A percentile compares a stretch with the other conserved stretches of the same genome.
Evolutionary conservation across 1,140 invertebrate genomes (phyloP).

Genomic region (Oreohelix idahoensis): DNA sequence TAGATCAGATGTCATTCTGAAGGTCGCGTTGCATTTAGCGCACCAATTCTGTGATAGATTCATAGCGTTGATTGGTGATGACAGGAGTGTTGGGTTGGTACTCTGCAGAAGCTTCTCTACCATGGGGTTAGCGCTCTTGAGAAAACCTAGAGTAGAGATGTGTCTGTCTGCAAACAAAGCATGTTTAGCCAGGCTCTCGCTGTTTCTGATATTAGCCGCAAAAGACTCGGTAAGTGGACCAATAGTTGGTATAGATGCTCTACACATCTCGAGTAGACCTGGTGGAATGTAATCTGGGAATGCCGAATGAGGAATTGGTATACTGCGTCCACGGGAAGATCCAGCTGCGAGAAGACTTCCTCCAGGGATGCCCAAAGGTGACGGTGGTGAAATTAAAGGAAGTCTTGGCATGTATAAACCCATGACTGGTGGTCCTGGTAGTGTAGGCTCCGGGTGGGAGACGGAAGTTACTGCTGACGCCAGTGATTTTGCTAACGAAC

Average conservation of each 20-base stretch:
- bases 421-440: slow-evolving; percentile 19
- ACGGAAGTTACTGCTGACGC: slow-evolving; percentile 5
- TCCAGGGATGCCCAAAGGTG: slow-evolving; percentile 31
- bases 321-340: not conserved
- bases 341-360: not conserved
- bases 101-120: slow-evolving; percentile 68
- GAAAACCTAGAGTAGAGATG: slow-evolving; percentile 42
- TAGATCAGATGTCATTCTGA: slow-evolving; percentile 97
- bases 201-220: slow-evolving; percentile 46
- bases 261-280: slow-evolving; percentile 46
- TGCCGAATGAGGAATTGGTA: slow-evolving; percentile 40
- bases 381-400: slow-evolving; percentile 38
- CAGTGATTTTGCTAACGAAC: slow-evolving; percentile 14
- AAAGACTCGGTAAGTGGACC: slow-evolving; percentile 53
- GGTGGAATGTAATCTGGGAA: slow-evolving; percentile 45
- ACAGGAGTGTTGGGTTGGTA: slow-evolving; percentile 60
- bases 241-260: slow-evolving; percentile 44
- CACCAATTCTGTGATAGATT: slow-evolving; percentile 95
- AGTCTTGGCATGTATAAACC: slow-evolving; percentile 47
- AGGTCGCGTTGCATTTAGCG: slow-evolving; percentile 97
- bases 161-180: slow-evolving; percentile 31
- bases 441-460: not conserved
- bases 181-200: slow-evolving; percentile 38
- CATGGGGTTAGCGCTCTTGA: slow-evolving; percentile 68
- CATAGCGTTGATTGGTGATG: slow-evolving; percentile 84